These are phyloP conservation scores for Drosophila mettleri DNA, from an alignment of 2,888 invertebrate species.

Conservation along the genomic window DNA sequence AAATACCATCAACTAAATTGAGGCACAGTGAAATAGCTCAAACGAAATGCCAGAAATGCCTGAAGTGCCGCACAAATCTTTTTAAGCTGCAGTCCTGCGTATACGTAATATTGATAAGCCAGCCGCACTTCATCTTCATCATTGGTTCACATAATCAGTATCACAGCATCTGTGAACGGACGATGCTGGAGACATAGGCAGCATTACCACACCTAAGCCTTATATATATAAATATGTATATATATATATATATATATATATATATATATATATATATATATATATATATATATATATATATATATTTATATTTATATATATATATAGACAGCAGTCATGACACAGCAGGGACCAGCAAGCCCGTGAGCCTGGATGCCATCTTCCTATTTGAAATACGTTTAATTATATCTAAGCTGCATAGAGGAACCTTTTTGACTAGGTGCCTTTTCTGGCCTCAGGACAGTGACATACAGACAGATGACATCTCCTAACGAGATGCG, in stretches of 20 bases:
- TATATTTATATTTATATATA: constrained; percentile 1
- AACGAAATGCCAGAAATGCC: constrained; percentile 60
- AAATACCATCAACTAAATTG: constrained; percentile 60
- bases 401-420: constrained; percentile 76
- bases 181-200: not conserved
- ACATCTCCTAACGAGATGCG: constrained; percentile 34
- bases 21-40: constrained; percentile 62
- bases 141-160: constrained; percentile 66
- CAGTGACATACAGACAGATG: constrained; percentile 24
- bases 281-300: constrained; percentile 1
- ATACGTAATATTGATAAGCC: constrained; percentile 70
- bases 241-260: constrained; percentile 1
- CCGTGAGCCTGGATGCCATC: constrained; percentile 19
- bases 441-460: constrained; percentile 27
- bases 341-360: constrained; percentile 27
- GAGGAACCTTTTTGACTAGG: constrained; percentile 20
- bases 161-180: constrained; percentile 55
- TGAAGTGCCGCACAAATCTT: constrained; percentile 70
- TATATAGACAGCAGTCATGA: constrained; percentile 19
- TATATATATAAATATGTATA: not conserved
- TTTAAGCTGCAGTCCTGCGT: constrained; percentile 49
- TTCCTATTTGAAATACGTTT: constrained; percentile 76
- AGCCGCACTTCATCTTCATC: constrained; percentile 71
- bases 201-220: constrained; percentile 33
- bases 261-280: constrained; percentile 1